phyloP scores from a whole-genome alignment of 2,113 vertebrate genomes.

The Rattus rattus region DNA sequence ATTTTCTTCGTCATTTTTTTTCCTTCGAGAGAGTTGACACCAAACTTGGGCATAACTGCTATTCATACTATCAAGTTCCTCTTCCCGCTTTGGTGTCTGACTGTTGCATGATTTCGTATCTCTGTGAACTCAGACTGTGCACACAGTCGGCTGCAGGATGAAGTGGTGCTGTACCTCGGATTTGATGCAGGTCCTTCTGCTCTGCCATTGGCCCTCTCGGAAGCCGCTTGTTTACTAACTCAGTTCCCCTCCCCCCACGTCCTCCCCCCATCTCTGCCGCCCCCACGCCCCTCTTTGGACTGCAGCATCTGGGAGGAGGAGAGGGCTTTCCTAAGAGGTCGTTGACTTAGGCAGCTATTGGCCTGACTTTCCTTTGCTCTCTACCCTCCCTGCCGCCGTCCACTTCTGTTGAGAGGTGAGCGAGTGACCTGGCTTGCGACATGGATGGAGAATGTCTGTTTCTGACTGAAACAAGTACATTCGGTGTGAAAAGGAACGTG shows the following conservation, averaged over 20 bases:
- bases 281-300: not conserved
- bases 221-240: not conserved
- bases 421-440: not conserved
- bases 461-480: not conserved
- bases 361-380: slow-evolving; percentile 39
- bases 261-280: no score
- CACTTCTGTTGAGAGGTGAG: slow-evolving; percentile 1
- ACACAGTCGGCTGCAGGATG: not conserved
- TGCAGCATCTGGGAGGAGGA: slow-evolving; percentile 21
- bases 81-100: not conserved
- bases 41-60: slow-evolving; percentile 42
- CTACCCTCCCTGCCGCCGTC: not conserved
- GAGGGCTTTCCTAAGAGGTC: slow-evolving; percentile 41
- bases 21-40: not conserved
- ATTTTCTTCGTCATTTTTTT: slow-evolving; percentile 19
- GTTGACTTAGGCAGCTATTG: slow-evolving; percentile 4
- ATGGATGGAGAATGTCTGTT: not conserved
- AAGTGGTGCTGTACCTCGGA: not conserved
- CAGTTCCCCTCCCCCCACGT: not conserved
- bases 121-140: not conserved
- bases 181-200: not conserved
- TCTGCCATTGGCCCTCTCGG: not conserved
- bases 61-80: not conserved
- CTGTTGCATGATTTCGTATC: not conserved
- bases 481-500: not conserved